A percentile compares a stretch with the other conserved stretches of the same genome.
Conservation (phyloP, 2,113 vertebrate species). For the Nipponia nippon region DNA sequence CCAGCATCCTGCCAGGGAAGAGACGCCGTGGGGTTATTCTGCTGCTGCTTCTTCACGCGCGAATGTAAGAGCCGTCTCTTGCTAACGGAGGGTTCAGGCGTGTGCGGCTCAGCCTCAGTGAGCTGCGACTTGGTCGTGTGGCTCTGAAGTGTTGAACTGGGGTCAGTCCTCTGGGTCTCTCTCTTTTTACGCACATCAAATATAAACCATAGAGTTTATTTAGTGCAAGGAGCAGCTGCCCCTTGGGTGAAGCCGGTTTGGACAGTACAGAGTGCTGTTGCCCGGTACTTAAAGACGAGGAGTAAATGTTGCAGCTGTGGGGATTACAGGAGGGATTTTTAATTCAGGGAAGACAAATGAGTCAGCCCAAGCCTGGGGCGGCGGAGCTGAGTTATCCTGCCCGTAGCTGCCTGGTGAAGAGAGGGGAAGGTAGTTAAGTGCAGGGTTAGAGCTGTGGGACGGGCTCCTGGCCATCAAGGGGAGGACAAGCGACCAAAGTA, state of each 20-base stretch:
- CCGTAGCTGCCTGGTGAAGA: not conserved
- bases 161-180: no score
- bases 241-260: not conserved
- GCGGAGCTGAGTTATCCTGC: not conserved
- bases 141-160: no score
- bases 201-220: not conserved
- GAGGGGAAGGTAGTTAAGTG: no score
- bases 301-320: not conserved
- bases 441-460: not conserved
- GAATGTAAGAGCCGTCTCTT: not conserved
- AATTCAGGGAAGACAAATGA: not conserved
- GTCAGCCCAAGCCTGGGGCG: not conserved
- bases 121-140: not conserved
- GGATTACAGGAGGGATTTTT: not conserved
- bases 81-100: fast-evolving
- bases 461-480: fast-evolving
- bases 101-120: not conserved
- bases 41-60: not conserved
- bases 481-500: no score
- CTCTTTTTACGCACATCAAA: not conserved
- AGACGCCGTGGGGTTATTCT: not conserved
- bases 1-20: fast-evolving
- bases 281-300: not conserved
- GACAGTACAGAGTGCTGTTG: not conserved
- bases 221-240: not conserved